phyloP scores from a whole-genome alignment of 1,140 invertebrate genomes.

The Carposina sasakii region DNA sequence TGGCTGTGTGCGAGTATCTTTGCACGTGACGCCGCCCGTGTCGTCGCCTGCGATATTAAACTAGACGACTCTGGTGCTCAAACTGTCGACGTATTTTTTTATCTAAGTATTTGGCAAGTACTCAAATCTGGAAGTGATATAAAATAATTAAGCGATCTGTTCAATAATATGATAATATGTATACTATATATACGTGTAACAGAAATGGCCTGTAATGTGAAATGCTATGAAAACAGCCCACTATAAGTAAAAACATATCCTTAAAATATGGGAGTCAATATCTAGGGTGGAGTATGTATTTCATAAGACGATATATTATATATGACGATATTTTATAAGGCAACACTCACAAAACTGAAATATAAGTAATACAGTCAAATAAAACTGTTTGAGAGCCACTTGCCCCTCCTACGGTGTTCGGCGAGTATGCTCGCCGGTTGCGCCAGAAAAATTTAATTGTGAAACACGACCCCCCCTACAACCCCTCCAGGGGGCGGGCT shows the following conservation, averaged over 20 bases:
- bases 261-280: too few species aligned
- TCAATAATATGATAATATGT: too few species aligned
- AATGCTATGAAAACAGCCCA: too few species aligned
- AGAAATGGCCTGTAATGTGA: too few species aligned
- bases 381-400: constrained; percentile 34
- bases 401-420: constrained; percentile 40
- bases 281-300: too few species aligned
- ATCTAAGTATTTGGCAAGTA: too few species aligned
- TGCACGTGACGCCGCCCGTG: constrained; percentile 56
- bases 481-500: constrained; percentile 31
- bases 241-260: too few species aligned
- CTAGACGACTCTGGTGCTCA: constrained; percentile 35
- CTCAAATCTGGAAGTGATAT: too few species aligned
- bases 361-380: not conserved
- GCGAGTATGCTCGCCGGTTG: constrained; percentile 53
- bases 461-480: constrained; percentile 53
- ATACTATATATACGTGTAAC: too few species aligned
- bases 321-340: not conserved
- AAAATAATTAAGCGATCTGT: not conserved
- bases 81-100: constrained; percentile 24
- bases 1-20: constrained; percentile 50
- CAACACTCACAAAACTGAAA: not conserved
- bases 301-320: too few species aligned
- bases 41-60: constrained; percentile 65
- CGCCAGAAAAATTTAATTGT: constrained; percentile 69